Conservation (phyloP, 2,888 invertebrate species). For the Drosophila prostipennis region DNA sequence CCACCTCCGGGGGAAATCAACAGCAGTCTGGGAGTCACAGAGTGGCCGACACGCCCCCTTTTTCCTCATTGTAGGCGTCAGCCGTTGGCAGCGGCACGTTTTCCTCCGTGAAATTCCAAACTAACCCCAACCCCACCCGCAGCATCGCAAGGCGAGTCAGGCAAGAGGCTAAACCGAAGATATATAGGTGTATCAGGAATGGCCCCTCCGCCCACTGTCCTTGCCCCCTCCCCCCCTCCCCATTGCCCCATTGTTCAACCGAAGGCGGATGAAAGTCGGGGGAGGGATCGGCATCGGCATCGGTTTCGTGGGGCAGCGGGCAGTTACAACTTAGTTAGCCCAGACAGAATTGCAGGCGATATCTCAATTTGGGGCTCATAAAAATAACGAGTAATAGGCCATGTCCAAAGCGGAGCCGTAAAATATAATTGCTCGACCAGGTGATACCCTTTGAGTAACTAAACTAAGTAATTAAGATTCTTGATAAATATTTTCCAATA, state of each 20-base stretch:
- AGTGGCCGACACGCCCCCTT: conserved; percentile 53
- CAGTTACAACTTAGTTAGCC: conserved; percentile 68
- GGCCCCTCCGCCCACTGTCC: conserved; percentile 15
- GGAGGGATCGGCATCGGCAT: conserved; percentile 24
- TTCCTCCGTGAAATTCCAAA: conserved; percentile 66
- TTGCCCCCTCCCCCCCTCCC: conserved; percentile 30
- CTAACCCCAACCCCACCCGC: conserved; percentile 28
- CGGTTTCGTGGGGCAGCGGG: conserved; percentile 14
- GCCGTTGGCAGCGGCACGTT: conserved; percentile 72
- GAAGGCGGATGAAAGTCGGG: conserved; percentile 44
- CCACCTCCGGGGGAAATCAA: conserved; percentile 75
- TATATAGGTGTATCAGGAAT: conserved; percentile 30
- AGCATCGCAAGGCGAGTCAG: conserved; percentile 23
- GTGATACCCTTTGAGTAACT: neutral
- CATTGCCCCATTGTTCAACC: conserved; percentile 73
- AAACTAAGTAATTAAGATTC: no score
- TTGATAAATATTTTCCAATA: no score
- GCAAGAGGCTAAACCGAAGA: conserved; percentile 38
- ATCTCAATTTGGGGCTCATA: conserved; percentile 79
- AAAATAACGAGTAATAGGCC: conserved; percentile 46
- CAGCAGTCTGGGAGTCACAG: conserved; percentile 54
- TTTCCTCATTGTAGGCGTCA: conserved; percentile 55
- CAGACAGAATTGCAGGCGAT: conserved; percentile 69
- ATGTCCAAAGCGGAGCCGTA: conserved; percentile 8
- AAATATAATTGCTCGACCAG: neutral